phyloP scores from a whole-genome alignment of 2,113 vertebrate genomes.

The Varanus salvator region DNA sequence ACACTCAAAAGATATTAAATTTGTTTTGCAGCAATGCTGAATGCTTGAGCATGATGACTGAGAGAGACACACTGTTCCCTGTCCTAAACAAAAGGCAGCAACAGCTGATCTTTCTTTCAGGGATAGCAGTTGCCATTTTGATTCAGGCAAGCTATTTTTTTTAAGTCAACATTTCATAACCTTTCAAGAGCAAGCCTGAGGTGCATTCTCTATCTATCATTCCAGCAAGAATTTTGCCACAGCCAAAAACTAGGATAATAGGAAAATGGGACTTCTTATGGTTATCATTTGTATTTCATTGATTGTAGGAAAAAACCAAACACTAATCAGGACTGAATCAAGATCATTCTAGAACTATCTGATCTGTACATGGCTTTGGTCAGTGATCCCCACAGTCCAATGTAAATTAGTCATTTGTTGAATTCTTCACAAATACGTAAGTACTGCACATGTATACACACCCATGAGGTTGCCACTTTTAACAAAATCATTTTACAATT shows the following conservation, averaged over 20 bases:
- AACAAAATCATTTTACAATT: not conserved
- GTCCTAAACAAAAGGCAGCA: not conserved
- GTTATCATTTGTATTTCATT: not conserved
- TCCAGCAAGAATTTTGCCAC: not conserved
- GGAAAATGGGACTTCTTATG: not conserved
- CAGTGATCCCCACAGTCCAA: not conserved
- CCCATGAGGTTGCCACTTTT: not conserved
- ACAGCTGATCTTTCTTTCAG: not conserved
- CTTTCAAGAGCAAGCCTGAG: not conserved
- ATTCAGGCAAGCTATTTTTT: not conserved
- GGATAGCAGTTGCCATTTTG: not conserved
- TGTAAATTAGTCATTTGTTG: not conserved
- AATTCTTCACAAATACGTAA: too few species aligned
- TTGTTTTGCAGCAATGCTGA: not conserved
- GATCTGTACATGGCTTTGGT: not conserved
- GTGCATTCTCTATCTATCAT: not conserved
- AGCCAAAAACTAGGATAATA: not conserved
- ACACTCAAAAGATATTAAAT: slow-evolving; percentile 1
- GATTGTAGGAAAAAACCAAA: not conserved
- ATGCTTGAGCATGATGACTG: not conserved
- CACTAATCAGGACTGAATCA: not conserved
- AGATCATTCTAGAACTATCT: not conserved
- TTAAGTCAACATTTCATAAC: not conserved
- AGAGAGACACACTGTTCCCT: slow-evolving; percentile 38
- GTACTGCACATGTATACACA: not conserved